Evolutionary conservation across 2,888 invertebrate species (phyloP).

Genomic region (Macroteleia sp.): DNA sequence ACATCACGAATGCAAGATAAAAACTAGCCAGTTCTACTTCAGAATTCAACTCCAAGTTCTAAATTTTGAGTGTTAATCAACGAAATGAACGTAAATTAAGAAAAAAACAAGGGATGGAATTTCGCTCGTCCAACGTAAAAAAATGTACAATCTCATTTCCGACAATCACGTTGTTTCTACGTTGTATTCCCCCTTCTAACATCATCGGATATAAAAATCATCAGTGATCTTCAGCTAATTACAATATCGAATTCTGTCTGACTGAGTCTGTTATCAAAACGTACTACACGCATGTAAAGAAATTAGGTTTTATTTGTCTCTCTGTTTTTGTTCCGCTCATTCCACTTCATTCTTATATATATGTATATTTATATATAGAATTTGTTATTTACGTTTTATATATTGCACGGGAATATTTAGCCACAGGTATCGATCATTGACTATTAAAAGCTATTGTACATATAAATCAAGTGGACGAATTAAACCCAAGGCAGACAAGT

Average conservation of each 20-base stretch:
- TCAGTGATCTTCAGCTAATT: constrained; percentile 5
- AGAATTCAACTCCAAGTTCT: constrained; percentile 7
- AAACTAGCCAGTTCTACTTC: constrained; percentile 28
- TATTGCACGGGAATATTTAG: constrained; percentile 52
- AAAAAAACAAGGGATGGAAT: not conserved
- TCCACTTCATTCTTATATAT: constrained; percentile 9
- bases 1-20: constrained; percentile 49
- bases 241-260: constrained; percentile 4
- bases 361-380: not conserved
- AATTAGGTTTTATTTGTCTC: constrained; percentile 25
- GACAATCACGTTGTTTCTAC: too few species aligned
- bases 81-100: constrained; percentile 4
- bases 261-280: constrained; percentile 15
- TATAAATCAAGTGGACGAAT: constrained; percentile 64
- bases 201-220: constrained; percentile 27
- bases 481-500: constrained; percentile 82
- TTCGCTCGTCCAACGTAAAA: not conserved
- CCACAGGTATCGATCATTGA: constrained; percentile 46
- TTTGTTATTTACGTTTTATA: constrained; percentile 23
- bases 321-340: constrained; percentile 8
- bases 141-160: not conserved
- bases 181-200: constrained; percentile 3
- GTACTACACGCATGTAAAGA: constrained; percentile 14
- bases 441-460: too few species aligned
- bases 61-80: constrained; percentile 12